Evolutionary conservation across 2,888 invertebrate species (phyloP), one percentile per base, ranked within the genome.

Genomic region (Abrostola tripartita): DNA sequence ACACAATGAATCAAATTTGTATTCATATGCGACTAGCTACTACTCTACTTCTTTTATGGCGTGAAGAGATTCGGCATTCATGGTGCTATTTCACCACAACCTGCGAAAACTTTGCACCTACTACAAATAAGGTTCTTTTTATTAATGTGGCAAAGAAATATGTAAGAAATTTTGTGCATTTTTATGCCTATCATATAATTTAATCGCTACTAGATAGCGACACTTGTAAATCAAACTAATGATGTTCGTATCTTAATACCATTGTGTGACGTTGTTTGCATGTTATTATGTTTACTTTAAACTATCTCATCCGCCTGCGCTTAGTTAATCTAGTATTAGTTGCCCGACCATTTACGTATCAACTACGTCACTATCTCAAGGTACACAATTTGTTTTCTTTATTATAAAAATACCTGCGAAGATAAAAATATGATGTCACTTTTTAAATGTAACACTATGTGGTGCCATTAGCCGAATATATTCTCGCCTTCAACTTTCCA

Each of bases 211-310:
- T 57, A 53, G 49, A 64, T 58, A 71, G 58, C 52, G 47, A 47
- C 50, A 59, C 63, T 53, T 52, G 36, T 52, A 52, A 56, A 68
- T 57, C 68, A 71, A 65, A 49, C 55, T 63, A 71, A 65, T 61
- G 63, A 58, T 58, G 55, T 74, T 56, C 52, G 62, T 66, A 66
- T 69, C 58, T 61, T 65, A 52, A 55, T 65, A 66, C 76, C 71
- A 74, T 62, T 35, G 14, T 7, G 36, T 69, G 71, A 78, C 72
- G 78, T 69, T 59, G 24, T 24, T 49, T 52, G 55, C 65, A 54
- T 50, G 56, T 57, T 38, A 14, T 65, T 50, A 44, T 74, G 61
- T 68, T 68, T 71, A 71, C 60, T 74, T 40, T 44, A 36, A 51
- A 53, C 24, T 54, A 54, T 58, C 58, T 50, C 40, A 65, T 37